These are phyloP conservation scores for Amazona guildingii DNA, from an alignment of 2,113 vertebrate genomes.

Conservation along the genomic window DNA sequence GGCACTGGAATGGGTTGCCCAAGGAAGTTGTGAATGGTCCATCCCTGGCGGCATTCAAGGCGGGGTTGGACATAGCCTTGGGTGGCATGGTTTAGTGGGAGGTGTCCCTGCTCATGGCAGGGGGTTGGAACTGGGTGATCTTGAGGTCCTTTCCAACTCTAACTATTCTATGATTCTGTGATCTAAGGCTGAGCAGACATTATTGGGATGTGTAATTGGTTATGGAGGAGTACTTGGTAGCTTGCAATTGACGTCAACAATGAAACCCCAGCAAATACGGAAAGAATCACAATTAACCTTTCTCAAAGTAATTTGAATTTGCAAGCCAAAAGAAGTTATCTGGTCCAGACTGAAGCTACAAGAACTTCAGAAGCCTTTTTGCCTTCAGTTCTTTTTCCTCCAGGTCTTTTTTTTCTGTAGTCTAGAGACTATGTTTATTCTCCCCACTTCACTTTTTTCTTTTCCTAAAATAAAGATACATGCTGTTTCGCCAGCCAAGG, in stretches of 20 bases:
- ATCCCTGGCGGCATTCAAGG: no score
- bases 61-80: no score
- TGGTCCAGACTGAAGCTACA: background rate
- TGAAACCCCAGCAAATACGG: background rate
- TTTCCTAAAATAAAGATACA: background rate
- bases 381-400: background rate
- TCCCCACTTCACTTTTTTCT: no score
- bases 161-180: no score
- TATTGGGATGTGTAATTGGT: constrained; percentile 1
- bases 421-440: background rate
- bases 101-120: no score
- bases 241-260: constrained; percentile 23
- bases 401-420: background rate
- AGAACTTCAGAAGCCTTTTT: background rate
- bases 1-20: no score
- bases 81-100: no score
- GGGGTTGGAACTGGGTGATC: no score
- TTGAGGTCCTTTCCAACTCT: no score
- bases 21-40: no score
- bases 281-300: constrained; percentile 48
- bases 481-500: background rate
- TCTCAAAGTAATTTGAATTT: constrained; percentile 29
- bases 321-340: background rate
- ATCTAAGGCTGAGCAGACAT: background rate
- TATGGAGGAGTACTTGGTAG: background rate